These are phyloP conservation scores for Hemichromis elongatus DNA, from an alignment of 2,113 vertebrate species.

Conservation along the genomic window DNA sequence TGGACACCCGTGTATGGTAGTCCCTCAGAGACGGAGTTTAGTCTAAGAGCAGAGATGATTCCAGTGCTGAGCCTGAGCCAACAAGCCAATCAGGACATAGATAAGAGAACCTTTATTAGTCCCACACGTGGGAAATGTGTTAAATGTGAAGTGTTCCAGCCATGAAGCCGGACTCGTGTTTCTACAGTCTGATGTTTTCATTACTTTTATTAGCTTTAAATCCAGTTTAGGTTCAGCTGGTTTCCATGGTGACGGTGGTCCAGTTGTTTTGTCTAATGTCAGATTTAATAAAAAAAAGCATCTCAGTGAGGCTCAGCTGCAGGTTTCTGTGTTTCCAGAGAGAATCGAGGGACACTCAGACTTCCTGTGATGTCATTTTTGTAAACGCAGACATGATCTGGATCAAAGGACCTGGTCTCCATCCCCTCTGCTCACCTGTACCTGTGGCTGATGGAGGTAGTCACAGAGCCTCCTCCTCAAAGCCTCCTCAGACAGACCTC, in stretches of 20 bases:
- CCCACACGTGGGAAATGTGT: too few relatives aligned
- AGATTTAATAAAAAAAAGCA: neutral
- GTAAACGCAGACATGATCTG: too few relatives aligned
- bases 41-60: neutral
- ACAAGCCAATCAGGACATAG: neutral
- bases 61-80: neutral
- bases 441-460: neutral
- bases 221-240: neutral
- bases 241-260: neutral
- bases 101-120: too few relatives aligned
- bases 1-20: neutral
- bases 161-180: too few relatives aligned
- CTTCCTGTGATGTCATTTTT: too few relatives aligned
- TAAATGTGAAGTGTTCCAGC: too few relatives aligned
- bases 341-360: too few relatives aligned
- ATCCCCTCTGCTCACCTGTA: neutral
- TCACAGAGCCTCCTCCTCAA: neutral
- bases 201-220: neutral
- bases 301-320: neutral
- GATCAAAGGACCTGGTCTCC: too few relatives aligned
- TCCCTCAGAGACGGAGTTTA: neutral
- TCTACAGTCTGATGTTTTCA: too few relatives aligned
- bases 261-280: neutral
- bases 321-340: neutral
- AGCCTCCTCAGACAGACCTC: neutral